phyloP scores from a whole-genome alignment of 2,797 vertebrate species.

The Falco naumanni region DNA sequence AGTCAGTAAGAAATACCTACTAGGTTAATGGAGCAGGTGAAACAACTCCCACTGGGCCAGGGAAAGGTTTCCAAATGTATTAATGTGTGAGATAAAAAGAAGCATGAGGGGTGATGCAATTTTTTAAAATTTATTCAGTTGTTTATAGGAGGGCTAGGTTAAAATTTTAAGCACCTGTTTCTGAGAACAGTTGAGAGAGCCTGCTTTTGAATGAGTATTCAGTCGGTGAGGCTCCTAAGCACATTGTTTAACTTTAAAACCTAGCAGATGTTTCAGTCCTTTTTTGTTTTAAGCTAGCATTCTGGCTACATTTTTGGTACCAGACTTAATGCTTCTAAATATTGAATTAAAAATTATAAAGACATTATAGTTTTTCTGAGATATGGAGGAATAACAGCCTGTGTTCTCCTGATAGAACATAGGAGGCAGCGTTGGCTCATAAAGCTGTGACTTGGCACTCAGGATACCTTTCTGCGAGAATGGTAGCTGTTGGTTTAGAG shows the following conservation, averaged over 20 bases:
- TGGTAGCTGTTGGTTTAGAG: not conserved
- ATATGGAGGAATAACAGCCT: not conserved
- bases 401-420: not conserved
- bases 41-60: not conserved
- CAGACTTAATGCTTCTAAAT: not conserved
- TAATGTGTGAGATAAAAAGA: not conserved
- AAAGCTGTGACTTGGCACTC: not conserved
- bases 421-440: conserved; percentile 30
- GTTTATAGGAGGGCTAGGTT: not conserved
- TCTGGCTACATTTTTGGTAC: not conserved
- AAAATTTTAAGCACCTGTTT: not conserved
- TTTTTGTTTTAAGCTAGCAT: not conserved
- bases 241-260: not conserved
- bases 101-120: not conserved
- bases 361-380: not conserved
- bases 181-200: not conserved
- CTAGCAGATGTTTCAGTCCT: not conserved
- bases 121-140: not conserved
- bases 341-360: not conserved
- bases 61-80: not conserved
- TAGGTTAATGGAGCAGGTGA: not conserved
- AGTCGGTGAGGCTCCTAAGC: not conserved
- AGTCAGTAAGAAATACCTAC: not conserved
- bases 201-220: not conserved
- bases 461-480: not conserved